These are phyloP conservation scores for Itoplectis maculator DNA, from an alignment of 2,888 invertebrate species.

Conservation along the genomic window DNA sequence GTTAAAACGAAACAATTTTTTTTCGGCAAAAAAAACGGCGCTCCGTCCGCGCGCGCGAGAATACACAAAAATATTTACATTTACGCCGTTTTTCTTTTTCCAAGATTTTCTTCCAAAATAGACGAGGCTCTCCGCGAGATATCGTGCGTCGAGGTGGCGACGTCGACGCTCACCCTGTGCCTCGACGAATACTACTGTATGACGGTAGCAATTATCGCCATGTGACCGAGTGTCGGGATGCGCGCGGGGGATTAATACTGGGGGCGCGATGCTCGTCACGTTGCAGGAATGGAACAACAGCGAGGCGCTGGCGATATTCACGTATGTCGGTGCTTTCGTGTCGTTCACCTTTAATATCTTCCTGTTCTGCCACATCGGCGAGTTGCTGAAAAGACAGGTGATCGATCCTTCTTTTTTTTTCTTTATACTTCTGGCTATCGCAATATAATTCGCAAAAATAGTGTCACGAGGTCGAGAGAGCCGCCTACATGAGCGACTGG, in stretches of 20 bases:
- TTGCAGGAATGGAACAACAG: conserved; percentile 66
- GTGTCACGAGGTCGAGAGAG: conserved; percentile 54
- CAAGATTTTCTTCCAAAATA: conserved; percentile 10
- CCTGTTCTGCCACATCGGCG: conserved; percentile 71
- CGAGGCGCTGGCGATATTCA: conserved; percentile 48
- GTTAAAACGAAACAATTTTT: too few species aligned
- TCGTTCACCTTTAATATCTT: conserved; percentile 69
- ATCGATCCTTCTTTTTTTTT: too few species aligned
- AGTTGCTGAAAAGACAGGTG: conserved; percentile 66
- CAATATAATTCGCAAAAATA: conserved; percentile 19
- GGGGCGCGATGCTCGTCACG: background rate
- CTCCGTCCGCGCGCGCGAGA: too few species aligned
- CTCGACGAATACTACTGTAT: conserved; percentile 14
- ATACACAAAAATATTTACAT: too few species aligned
- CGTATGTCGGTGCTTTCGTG: conserved; percentile 60
- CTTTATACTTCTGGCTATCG: too few species aligned
- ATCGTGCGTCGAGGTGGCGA: background rate
- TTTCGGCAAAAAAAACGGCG: too few species aligned
- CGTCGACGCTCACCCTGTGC: conserved; percentile 1
- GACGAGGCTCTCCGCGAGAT: conserved; percentile 13
- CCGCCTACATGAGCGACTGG: conserved; percentile 65
- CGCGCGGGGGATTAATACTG: background rate
- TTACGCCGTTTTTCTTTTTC: background rate
- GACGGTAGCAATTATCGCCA: background rate
- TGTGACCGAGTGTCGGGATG: background rate